phyloP scores from a whole-genome alignment of 2,797 vertebrate genomes.

The Phalanger gymnotis region DNA sequence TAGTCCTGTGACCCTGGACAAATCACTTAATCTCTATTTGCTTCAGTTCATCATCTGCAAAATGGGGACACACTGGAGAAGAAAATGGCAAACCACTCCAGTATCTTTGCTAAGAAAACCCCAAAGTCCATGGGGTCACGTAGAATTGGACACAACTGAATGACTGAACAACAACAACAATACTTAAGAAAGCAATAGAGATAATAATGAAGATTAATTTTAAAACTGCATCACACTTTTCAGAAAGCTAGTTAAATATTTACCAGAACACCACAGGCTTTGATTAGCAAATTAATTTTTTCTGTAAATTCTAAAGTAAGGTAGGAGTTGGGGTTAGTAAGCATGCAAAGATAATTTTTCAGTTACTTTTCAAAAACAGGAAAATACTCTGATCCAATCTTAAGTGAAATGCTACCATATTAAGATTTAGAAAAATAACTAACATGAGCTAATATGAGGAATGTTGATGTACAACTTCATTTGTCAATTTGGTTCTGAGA shows the following conservation, averaged over 20 bases:
- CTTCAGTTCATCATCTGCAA: neutral
- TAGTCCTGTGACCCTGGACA: neutral
- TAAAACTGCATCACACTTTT: neutral
- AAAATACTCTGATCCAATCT: neutral
- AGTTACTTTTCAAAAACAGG: neutral
- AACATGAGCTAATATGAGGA: neutral
- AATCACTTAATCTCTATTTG: neutral
- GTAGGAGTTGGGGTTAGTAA: neutral
- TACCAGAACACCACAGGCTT: neutral
- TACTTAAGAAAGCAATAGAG: neutral
- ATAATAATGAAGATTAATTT: neutral
- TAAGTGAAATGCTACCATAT: neutral
- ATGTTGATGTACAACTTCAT: neutral
- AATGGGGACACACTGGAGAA: neutral
- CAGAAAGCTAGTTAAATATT: neutral
- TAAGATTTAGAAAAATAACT: neutral
- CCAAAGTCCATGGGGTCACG: neutral
- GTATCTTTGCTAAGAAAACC: neutral
- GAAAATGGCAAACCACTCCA: neutral
- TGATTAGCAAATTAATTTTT: neutral
- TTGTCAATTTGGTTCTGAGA: neutral
- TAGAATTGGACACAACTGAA: neutral
- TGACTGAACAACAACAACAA: neutral
- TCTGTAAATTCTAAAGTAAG: neutral
- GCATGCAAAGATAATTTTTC: neutral